A percentile compares a stretch with the other conserved stretches of the same genome.
Evolutionary conservation across 1,140 invertebrate species (phyloP).

Genomic region (Oscheius sp.): DNA sequence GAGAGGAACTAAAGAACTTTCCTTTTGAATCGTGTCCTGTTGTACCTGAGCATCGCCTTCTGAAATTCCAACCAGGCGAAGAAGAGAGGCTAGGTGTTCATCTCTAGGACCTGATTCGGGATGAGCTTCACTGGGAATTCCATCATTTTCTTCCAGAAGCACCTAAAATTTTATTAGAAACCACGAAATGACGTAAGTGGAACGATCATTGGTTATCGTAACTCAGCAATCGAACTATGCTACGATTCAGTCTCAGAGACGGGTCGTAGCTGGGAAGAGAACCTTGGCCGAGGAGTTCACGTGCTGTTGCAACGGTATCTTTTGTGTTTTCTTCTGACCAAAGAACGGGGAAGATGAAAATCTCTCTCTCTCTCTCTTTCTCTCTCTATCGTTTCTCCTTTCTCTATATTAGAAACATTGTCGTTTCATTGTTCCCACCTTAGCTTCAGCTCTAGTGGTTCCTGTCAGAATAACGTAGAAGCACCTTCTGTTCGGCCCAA

Average conservation of each 20-base stretch:
- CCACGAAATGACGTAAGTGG: background rate
- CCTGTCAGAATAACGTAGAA: constrained; percentile 31
- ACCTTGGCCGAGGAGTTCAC: no score
- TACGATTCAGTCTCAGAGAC: constrained; percentile 6
- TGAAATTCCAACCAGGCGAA: constrained; percentile 28
- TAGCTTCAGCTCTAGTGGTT: background rate
- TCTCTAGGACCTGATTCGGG: constrained; percentile 28
- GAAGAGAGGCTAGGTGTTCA: constrained; percentile 28
- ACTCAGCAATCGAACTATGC: background rate
- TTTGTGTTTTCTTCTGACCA: no score
- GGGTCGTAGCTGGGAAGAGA: no score
- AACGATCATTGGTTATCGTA: constrained; percentile 23
- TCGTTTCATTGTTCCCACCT: no score
- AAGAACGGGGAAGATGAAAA: no score
- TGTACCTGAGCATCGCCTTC: constrained; percentile 34
- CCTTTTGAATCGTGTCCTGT: background rate
- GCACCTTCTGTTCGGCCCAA: constrained; percentile 32
- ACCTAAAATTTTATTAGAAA: constrained; percentile 1
- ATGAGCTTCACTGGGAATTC: constrained; percentile 22
- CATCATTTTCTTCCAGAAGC: constrained; percentile 11
- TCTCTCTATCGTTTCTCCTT: no score
- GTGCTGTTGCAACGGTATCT: no score
- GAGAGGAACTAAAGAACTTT: constrained; percentile 25
- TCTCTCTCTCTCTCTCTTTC: no score
- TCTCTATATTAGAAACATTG: no score